Evolutionary conservation across 2,113 vertebrate species (phyloP).

Genomic region (Cinclus mexicanus): DNA sequence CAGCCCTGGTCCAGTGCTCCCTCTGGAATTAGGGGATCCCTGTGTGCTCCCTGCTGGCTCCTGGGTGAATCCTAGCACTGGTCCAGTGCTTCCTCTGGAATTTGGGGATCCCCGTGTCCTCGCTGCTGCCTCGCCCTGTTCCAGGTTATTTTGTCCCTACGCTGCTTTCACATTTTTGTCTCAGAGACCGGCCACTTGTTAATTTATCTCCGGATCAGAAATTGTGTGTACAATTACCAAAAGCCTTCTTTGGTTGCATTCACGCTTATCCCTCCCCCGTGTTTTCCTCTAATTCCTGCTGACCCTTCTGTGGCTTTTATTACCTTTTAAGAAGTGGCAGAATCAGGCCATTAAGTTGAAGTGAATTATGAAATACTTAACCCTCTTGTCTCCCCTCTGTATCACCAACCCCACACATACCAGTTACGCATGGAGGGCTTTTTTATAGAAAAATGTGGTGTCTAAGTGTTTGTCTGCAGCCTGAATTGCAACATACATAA

Average conservation of each 20-base stretch:
- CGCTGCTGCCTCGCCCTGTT: accelerated
- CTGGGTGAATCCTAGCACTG: neutral
- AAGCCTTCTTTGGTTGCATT: neutral
- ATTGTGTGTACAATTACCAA: neutral
- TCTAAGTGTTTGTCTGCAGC: neutral
- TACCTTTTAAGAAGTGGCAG: conserved; percentile 49
- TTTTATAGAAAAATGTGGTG: neutral
- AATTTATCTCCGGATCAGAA: neutral
- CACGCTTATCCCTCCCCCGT: neutral
- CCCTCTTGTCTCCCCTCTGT: neutral
- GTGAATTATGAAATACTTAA: conserved; percentile 54
- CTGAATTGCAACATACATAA: neutral
- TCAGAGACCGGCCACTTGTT: neutral
- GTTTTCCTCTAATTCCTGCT: neutral
- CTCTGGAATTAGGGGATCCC: too few relatives aligned
- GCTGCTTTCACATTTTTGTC: neutral
- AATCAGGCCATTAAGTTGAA: conserved; percentile 23
- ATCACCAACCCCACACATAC: neutral
- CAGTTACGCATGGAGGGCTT: accelerated
- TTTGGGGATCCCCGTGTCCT: accelerated
- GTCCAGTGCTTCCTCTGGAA: neutral
- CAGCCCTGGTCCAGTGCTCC: too few relatives aligned
- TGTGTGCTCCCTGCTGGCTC: too few relatives aligned
- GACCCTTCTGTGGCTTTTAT: conserved; percentile 38
- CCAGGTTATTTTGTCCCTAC: neutral